Evolutionary conservation across 2,888 invertebrate species (phyloP), one percentile per base, ranked within the genome.

Genomic region (Chrysolina americana): DNA sequence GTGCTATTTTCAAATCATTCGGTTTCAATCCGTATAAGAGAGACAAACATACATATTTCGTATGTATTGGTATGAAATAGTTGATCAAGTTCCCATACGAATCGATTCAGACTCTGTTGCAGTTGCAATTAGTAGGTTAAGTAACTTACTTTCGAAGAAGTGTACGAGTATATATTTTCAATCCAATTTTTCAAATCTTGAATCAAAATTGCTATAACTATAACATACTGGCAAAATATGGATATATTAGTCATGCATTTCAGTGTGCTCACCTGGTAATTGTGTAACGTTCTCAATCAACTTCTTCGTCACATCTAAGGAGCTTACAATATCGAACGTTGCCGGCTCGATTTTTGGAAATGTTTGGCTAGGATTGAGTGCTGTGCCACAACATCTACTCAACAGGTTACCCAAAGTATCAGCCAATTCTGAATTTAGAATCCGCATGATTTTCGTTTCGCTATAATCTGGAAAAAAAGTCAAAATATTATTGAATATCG

Each of bases 331-430:
- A 11, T 87, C 84, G 81, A 91, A 90, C 77, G 90, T 89, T n/a
- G 85, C 86, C 28, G 86, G 85, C 81, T 91, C 83, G 80, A 90
- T 85, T 47, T 89, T 81, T 0, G 97, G 96, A 88, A 94, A 93
- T 84, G 92, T 90, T 84, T 92, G 93, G 11, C 89, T 87, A n/a
- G 94, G 94, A 91, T 98, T 98, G 70, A 98, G 89, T 5, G 92
- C 89, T 75, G 89, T 89, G 19, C 95, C 94, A 78, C 94, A 93
- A 84, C 94, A 95, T 19, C 98, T 92, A 71, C 92, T 94, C 75
- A 96, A 90, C 68, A 99, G 90, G 90, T 99, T 99, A 28, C 98
- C 98, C 19, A 98, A 88, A 0, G 95, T 96, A 87, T 98, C 96
- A 2, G 97, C 98, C 73, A 99, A 89, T 86, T 98, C 98, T 0